Base-by-base conservation (phyloP, 2,888 invertebrate genomes). In the Galerucella nymphaeae region DNA sequence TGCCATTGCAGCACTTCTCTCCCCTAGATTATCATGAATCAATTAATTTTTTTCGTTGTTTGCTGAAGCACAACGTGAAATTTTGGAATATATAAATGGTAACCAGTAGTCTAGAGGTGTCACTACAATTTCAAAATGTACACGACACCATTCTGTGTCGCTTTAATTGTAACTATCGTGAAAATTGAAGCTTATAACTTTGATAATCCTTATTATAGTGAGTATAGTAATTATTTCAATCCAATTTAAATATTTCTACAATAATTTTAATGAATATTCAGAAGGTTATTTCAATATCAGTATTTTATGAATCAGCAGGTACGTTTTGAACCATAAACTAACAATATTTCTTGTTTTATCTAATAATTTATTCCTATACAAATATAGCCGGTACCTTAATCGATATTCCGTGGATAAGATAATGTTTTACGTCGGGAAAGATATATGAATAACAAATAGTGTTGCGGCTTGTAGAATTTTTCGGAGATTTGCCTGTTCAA, bases 121-220 rank as follows among this genome's bases (percentile, higher is more conserved):
- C 74, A 78, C 58, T 68, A 68, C 63, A 71, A 53, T 70, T 13
- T 61, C 74, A 73, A 71, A 73, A 80, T 79, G 80, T 77, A 76
- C 72, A 77, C 73, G 53, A 59, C 73, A 74, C 68, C 79, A 55
- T 61, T 64, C 70, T 71, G 73, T 50, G 72, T 72, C 76, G 74
- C 64, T 53, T 38, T 79, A 23, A 61, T 76, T 53, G 66, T 62
- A 59, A 9, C 72, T 72, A 14, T 66, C 76, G 59, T 59, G 69
- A 61, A 81, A 80, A 67, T 69, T 74, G 55, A 69, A 66, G 82
- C 82, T 58, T 85, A 85, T 76, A 80, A 85, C 74, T 86, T 84
- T 76, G 78, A 82, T 16, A 84, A 85, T 76, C 73, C 81, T n/a
- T 80, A 80, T 70, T 85, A 82, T 77, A 86, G 85, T 85, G 81